These are phyloP conservation scores for Caenorhabditis auriculariae DNA, from an alignment of 2,888 invertebrate genomes.

Conservation along the genomic window DNA sequence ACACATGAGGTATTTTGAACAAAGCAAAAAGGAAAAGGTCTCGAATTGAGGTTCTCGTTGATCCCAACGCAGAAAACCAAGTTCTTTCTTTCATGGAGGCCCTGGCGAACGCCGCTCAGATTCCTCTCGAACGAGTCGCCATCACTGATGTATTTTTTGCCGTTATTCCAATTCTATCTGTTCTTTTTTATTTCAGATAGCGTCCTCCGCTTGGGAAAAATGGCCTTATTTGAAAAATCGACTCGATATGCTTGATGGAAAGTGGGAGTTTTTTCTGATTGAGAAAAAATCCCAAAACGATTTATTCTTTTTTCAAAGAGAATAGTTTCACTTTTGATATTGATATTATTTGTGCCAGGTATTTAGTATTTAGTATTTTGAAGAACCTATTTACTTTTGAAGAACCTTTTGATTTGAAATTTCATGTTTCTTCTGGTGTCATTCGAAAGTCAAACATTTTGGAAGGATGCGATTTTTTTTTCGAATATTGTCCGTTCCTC, in stretches of 20 bases:
- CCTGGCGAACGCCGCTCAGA: slow-evolving; percentile 16
- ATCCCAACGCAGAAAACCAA: slow-evolving; percentile 12
- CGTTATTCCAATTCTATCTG: neutral
- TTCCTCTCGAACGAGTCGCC: slow-evolving; percentile 33
- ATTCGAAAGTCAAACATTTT: too few relatives aligned
- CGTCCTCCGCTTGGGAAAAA: slow-evolving; percentile 25
- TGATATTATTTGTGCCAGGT: too few relatives aligned
- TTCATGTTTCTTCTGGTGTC: too few relatives aligned
- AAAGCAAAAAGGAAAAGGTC: neutral
- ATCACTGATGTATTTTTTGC: slow-evolving; percentile 20
- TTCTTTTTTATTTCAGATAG: neutral
- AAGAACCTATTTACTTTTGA: too few relatives aligned
- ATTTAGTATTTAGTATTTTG: too few relatives aligned
- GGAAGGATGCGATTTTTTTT: too few relatives aligned
- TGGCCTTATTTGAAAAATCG: slow-evolving; percentile 40
- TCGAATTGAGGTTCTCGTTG: slow-evolving; percentile 13
- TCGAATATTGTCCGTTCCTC: too few relatives aligned
- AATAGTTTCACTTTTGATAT: too few relatives aligned
- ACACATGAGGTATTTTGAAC: slow-evolving; percentile 19
- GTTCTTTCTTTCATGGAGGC: slow-evolving; percentile 15
- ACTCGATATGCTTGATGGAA: slow-evolving; percentile 35
- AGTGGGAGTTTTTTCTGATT: slow-evolving; percentile 2
- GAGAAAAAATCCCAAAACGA: neutral
- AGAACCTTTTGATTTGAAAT: too few relatives aligned
- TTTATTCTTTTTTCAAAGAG: neutral